These are phyloP conservation scores for Argyresthia albistria DNA, from an alignment of 2,888 invertebrate species.

Conservation along the genomic window DNA sequence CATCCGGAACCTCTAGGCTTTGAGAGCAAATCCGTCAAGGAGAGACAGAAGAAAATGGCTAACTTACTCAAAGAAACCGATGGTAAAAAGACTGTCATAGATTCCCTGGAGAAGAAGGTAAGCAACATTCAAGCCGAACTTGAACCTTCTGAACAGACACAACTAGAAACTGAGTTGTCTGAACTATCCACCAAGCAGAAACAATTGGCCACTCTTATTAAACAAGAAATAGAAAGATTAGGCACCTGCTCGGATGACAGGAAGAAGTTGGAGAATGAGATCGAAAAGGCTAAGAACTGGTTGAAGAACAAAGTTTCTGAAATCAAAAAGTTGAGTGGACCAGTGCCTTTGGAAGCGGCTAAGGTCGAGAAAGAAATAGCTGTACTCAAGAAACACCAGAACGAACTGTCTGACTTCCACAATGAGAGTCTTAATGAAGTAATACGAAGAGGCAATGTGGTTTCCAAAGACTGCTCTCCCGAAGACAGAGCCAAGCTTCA, in stretches of 20 bases:
- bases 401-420: slow-evolving; percentile 83
- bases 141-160: slow-evolving; percentile 86
- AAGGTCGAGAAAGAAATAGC: slow-evolving; percentile 88
- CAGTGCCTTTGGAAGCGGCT: slow-evolving; percentile 83
- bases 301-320: slow-evolving; percentile 83
- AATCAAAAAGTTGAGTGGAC: slow-evolving; percentile 81
- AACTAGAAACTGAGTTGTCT: slow-evolving; percentile 81
- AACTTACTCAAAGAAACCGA: slow-evolving; percentile 87
- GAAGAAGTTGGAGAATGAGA: slow-evolving; percentile 81
- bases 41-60: slow-evolving; percentile 79
- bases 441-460: slow-evolving; percentile 80
- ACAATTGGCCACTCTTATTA: slow-evolving; percentile 78
- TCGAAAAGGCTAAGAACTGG: slow-evolving; percentile 87
- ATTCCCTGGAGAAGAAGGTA: slow-evolving; percentile 87
- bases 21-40: slow-evolving; percentile 84
- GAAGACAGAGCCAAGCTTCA: slow-evolving; percentile 77
- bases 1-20: slow-evolving; percentile 80
- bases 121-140: slow-evolving; percentile 88
- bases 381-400: slow-evolving; percentile 81
- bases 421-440: slow-evolving; percentile 83
- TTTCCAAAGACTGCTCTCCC: slow-evolving; percentile 88
- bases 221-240: slow-evolving; percentile 81
- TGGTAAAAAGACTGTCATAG: slow-evolving; percentile 85
- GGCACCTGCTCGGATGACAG: slow-evolving; percentile 80
- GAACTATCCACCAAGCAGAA: slow-evolving; percentile 83